Evolutionary conservation across 2,113 vertebrate genomes (phyloP).

Genomic region (Sinocyclocheilus grahami): DNA sequence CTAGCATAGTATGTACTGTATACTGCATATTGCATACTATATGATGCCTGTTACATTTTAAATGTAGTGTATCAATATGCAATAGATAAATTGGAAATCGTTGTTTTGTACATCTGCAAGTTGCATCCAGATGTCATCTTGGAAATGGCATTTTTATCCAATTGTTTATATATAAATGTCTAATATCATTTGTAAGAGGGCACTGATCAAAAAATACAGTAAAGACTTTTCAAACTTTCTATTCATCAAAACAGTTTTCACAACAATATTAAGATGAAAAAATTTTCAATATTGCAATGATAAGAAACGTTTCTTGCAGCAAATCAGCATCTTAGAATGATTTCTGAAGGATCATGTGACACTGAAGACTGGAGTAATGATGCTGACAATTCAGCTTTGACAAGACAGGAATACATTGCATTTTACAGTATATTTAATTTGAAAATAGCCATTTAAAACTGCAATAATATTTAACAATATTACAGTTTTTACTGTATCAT

Average conservation of each 20-base stretch:
- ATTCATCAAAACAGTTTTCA: neutral
- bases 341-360: neutral
- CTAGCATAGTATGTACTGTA: neutral
- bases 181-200: neutral
- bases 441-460: neutral
- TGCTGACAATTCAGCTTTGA: neutral
- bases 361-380: neutral
- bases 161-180: neutral
- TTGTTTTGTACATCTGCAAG: neutral
- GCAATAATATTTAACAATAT: neutral
- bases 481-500: neutral
- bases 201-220: neutral
- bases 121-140: neutral
- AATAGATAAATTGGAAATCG: neutral
- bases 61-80: neutral
- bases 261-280: neutral
- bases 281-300: neutral
- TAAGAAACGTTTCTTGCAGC: neutral
- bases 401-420: neutral
- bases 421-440: neutral
- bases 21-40: neutral
- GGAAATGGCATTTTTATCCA: neutral
- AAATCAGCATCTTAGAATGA: neutral
- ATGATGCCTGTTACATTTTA: neutral
- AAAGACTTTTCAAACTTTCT: neutral